These are phyloP conservation scores for Atethmia centrago DNA, from an alignment of 2,888 invertebrate species.

Conservation along the genomic window DNA sequence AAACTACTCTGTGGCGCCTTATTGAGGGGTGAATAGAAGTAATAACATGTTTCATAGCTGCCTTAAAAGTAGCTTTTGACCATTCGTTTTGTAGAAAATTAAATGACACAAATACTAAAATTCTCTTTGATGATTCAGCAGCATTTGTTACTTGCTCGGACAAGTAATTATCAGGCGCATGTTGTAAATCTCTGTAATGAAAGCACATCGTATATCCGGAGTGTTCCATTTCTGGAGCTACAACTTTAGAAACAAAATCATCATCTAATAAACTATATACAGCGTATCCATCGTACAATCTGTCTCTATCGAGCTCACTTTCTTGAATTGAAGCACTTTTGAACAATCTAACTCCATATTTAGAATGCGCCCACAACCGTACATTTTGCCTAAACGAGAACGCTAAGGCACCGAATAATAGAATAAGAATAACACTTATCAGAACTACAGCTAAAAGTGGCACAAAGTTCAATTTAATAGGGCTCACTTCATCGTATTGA, in stretches of 20 bases:
- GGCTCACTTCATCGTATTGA: slow-evolving; percentile 92
- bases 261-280: slow-evolving; percentile 96
- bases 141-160: slow-evolving; percentile 92
- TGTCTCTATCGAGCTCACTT: slow-evolving; percentile 91
- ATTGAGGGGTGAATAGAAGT: slow-evolving; percentile 92
- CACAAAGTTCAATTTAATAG: slow-evolving; percentile 92
- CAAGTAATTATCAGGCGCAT: slow-evolving; percentile 91
- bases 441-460: slow-evolving; percentile 94
- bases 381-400: slow-evolving; percentile 95
- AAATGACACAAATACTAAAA: slow-evolving; percentile 95
- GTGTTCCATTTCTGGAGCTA: slow-evolving; percentile 94
- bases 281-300: slow-evolving; percentile 96
- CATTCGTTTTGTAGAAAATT: slow-evolving; percentile 96
- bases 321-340: slow-evolving; percentile 91
- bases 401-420: slow-evolving; percentile 93
- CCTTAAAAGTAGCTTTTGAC: slow-evolving; percentile 95
- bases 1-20: slow-evolving; percentile 91
- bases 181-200: slow-evolving; percentile 92
- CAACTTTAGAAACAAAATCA: slow-evolving; percentile 92
- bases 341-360: slow-evolving; percentile 94
- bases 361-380: slow-evolving; percentile 94
- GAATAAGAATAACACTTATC: slow-evolving; percentile 93
- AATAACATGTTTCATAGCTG: slow-evolving; percentile 94
- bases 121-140: slow-evolving; percentile 92
- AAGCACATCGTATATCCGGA: slow-evolving; percentile 92